A percentile compares a stretch with the other conserved stretches of the same genome.
Evolutionary conservation across 2,888 invertebrate species (phyloP).

Genomic region (Carcina quercana): DNA sequence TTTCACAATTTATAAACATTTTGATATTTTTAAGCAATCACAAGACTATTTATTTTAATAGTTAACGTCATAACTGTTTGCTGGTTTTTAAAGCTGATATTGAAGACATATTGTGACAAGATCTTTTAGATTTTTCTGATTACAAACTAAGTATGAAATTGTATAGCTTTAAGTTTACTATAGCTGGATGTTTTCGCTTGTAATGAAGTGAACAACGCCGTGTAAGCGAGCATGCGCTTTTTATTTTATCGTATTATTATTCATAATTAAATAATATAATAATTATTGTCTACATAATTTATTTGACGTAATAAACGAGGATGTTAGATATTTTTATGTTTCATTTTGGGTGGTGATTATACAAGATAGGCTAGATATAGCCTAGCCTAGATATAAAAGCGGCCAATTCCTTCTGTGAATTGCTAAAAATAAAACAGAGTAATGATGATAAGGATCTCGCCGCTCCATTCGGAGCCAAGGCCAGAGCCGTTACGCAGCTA

Average conservation of each 20-base stretch:
- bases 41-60: background rate
- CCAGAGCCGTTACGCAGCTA: no score
- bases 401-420: no score
- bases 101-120: slow-evolving; percentile 21
- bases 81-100: slow-evolving; percentile 3
- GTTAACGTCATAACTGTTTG: background rate
- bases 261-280: slow-evolving; percentile 34
- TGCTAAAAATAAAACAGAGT: no score
- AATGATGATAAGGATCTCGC: no score
- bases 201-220: slow-evolving; percentile 25
- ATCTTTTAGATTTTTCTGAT: slow-evolving; percentile 34
- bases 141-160: slow-evolving; percentile 16
- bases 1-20: no score
- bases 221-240: slow-evolving; percentile 51
- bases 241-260: no score
- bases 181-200: slow-evolving; percentile 38
- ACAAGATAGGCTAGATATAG: no score
- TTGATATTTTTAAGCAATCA: no score
- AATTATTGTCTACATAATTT: slow-evolving; percentile 53
- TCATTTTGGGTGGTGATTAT: no score
- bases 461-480: no score
- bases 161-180: slow-evolving; percentile 17
- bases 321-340: slow-evolving; percentile 45
- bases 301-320: slow-evolving; percentile 63
- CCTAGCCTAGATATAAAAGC: no score